Base-by-base conservation (phyloP, 2,888 invertebrate genomes). In the Aethes cnicana region DNA sequence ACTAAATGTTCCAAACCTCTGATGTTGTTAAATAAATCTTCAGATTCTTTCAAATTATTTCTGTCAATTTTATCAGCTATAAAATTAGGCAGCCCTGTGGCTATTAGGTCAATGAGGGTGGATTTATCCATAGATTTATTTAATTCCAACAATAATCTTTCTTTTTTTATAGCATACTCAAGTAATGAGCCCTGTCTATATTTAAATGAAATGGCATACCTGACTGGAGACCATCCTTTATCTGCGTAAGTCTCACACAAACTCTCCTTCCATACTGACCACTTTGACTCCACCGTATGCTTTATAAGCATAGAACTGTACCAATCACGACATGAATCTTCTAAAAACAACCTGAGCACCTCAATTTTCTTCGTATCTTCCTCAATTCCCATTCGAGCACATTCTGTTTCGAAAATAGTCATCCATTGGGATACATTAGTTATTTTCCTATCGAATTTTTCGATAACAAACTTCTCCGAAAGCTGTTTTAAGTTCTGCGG, bases 181-280 rank as follows among this genome's bases (percentile, higher is more conserved):
- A 26, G 7, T 39, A 69, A 59, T 0, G 65, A 63, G 4, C 68
- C 67, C n/a, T n/a, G 16, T 54, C 59, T 32, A 53, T 65, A 68
- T 41, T 57, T 68, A 42, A 56, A 71, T 4, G 4, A 39, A 5
- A 69, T 2, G 2, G 64, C 63, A 62, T 66, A 62, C 3, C n/a
- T 65, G 23, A 54, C 23, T 2, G 53, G n/a, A 9, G 43, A 44
- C 66, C 68, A 69, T 2, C 69, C 65, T 54, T 62, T 64, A 16
- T 63, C 58, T 4, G 44, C 53, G 53, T 28, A 67, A 0, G 68
- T 61, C 42, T 68, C 49, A 36, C 47, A 58, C 55, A 67, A 66
- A 1, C 28, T 60, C 16, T 26, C 16, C 59, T 63, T 63, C 67
- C 68, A 68, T 47, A 6, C 37, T 7, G 12, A 12, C 58, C 54